Conservation (phyloP, 2,113 vertebrate genomes). For the Dasypus novemcinctus region DNA sequence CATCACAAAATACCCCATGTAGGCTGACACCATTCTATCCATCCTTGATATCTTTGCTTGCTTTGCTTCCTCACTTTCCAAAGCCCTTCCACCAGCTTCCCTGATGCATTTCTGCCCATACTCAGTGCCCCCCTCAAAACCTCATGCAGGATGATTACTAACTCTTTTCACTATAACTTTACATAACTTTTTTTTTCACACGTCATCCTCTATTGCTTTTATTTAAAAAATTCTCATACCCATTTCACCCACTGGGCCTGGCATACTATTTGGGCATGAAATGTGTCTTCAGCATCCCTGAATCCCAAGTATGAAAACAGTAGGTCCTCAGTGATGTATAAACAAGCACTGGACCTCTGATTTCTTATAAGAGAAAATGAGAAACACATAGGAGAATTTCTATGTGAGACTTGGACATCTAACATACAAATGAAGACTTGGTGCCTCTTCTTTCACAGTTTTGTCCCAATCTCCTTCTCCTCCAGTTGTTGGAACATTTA, state of each 20-base stretch:
- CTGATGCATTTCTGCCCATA: not conserved
- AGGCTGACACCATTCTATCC: rapidly evolving
- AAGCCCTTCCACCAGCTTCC: not conserved
- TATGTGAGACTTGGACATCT: too few species aligned
- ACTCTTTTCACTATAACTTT: not conserved
- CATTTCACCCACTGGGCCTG: not conserved
- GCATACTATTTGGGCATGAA: not conserved
- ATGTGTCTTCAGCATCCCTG: not conserved
- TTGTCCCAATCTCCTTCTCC: not conserved
- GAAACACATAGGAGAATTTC: not conserved
- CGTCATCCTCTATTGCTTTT: not conserved
- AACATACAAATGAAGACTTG: not conserved
- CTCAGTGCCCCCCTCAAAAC: too few species aligned
- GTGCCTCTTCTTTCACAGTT: not conserved
- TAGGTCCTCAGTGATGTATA: not conserved
- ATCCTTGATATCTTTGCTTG: rapidly evolving
- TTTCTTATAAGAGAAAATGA: not conserved
- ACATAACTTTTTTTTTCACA: not conserved
- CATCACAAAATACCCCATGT: not conserved
- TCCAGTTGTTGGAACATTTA: rapidly evolving
- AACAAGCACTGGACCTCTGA: not conserved
- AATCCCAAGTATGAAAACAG: not conserved
- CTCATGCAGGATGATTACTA: not conserved
- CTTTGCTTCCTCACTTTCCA: too few species aligned
- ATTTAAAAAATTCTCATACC: not conserved